These are phyloP conservation scores for Clusia tigrina DNA, from an alignment of 2,888 invertebrate genomes.

Conservation along the genomic window DNA sequence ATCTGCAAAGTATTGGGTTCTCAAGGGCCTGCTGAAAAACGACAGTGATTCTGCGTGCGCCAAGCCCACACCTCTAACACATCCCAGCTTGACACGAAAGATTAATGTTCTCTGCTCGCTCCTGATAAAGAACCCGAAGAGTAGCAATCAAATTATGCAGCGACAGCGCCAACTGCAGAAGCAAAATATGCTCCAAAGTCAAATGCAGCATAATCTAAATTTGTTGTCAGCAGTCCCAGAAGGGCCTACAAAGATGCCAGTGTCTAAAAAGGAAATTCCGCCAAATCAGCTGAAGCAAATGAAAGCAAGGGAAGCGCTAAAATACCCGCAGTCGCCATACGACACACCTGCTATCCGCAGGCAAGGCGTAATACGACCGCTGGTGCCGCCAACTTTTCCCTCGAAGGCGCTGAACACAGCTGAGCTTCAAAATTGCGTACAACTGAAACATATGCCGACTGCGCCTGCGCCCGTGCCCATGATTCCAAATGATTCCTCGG, in stretches of 20 bases:
- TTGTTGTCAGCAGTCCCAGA: not conserved
- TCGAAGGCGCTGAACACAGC: not conserved
- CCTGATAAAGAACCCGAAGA: constrained; percentile 55
- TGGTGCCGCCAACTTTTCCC: not conserved
- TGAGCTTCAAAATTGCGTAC: not conserved
- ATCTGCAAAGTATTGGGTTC: constrained; percentile 52
- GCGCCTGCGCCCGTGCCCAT: not conserved
- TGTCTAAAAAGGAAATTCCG: too few relatives aligned
- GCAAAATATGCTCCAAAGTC: constrained; percentile 11
- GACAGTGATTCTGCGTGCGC: constrained; percentile 54
- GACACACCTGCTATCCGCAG: not conserved
- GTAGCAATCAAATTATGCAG: too few relatives aligned
- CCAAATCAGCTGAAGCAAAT: not conserved
- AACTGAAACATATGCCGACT: not conserved
- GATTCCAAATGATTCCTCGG: constrained; percentile 7
- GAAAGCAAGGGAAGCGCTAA: not conserved
- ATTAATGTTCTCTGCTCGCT: constrained; percentile 59
- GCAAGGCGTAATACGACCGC: not conserved
- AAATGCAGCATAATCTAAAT: constrained; percentile 2
- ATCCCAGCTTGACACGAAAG: constrained; percentile 61
- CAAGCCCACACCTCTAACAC: constrained; percentile 60
- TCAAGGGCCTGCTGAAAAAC: constrained; percentile 56
- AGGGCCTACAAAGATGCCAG: too few relatives aligned
- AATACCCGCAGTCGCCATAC: not conserved
- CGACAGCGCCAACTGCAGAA: constrained; percentile 46